Evolutionary conservation across 2,797 vertebrate species (phyloP), one percentile per base, ranked within the genome.

Genomic region (Pseudomugil tenellus): DNA sequence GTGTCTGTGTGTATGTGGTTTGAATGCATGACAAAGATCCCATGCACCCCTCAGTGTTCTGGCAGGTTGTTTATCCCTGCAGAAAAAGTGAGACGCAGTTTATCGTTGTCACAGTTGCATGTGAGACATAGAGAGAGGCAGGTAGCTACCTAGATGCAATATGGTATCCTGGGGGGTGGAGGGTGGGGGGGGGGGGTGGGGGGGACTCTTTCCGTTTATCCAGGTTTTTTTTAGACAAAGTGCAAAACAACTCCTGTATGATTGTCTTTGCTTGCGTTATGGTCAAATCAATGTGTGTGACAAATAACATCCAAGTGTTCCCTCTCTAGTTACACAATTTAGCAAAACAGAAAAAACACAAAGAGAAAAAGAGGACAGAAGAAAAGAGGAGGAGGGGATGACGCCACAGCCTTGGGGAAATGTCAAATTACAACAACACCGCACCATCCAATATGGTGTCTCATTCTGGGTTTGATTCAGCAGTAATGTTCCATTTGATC

Each of bases 21-120:
- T 61, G 49, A 77, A 64, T 63, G 68, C 72, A 80, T 64, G 73
- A 83, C 78, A 85, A 80, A 58, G 63, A 87, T 70, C 63, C 79
- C 64, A 70, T 71, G 72, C 77, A 68, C 72, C 37, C 60, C 59
- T 59, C 29, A 12, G 53, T 62, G 74, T 80, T 84, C 82, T 87
- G 77, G 69, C 78, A 84, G 64, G 58, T 83, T 78, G 75, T 72
- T 83, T 70, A 79, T 76, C 52, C 64, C 25, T 1, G 46, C 72
- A 78, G 75, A 79, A 63, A n/a, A 81, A 74, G 55, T 52, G 51
- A 78, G 81, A 80, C 59, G 72, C 34, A 54, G 37, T 67, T 59
- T 32, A 9, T 49, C 25, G 11, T 13, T 49, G 48, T 49, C 48
- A 11, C 48, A 5, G 25, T 12, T 49, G 28, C 29, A 17, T 10